A percentile compares a stretch with the other conserved stretches of the same genome.
Conservation (phyloP, 2,797 vertebrate species). For the Australoheros facetus region DNA sequence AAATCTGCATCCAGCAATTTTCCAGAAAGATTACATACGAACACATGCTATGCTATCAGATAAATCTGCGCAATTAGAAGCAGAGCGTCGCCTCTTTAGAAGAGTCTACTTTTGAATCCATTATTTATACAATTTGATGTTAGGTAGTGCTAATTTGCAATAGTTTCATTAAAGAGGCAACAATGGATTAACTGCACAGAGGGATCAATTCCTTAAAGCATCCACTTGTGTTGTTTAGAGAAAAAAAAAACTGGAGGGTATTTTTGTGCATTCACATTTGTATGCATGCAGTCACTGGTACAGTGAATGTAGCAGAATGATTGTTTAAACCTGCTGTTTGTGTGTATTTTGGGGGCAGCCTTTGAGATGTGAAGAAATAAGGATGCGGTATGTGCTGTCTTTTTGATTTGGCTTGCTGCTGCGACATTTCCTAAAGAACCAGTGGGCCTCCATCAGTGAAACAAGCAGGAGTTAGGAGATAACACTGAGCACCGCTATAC, state of each 20-base stretch:
- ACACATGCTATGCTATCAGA: slow-evolving; percentile 41
- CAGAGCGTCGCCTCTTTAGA: slow-evolving; percentile 49
- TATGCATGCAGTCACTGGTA: neutral
- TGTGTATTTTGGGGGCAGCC: slow-evolving; percentile 11
- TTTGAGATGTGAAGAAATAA: slow-evolving; percentile 24
- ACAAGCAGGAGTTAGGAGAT: slow-evolving; percentile 16
- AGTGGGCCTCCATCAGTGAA: slow-evolving; percentile 11
- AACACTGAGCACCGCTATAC: neutral
- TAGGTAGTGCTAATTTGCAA: slow-evolving; percentile 63
- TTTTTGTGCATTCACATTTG: slow-evolving; percentile 10
- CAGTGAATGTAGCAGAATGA: neutral
- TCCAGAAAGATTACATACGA: slow-evolving; percentile 65
- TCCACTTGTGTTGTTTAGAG: slow-evolving; percentile 57
- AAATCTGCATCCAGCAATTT: slow-evolving; percentile 67
- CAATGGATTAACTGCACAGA: slow-evolving; percentile 61
- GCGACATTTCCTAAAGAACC: slow-evolving; percentile 33
- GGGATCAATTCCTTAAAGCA: slow-evolving; percentile 69
- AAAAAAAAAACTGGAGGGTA: slow-evolving; percentile 11
- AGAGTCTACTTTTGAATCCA: slow-evolving; percentile 64
- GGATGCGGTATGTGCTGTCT: slow-evolving; percentile 31
- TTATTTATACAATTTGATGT: slow-evolving; percentile 74
- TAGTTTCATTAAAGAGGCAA: slow-evolving; percentile 72
- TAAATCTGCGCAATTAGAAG: slow-evolving; percentile 61
- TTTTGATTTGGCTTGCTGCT: slow-evolving; percentile 42
- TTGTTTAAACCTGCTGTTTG: slow-evolving; percentile 15